Conservation (phyloP, 1,140 invertebrate genomes). For the Diabrotica undecimpunctata region DNA sequence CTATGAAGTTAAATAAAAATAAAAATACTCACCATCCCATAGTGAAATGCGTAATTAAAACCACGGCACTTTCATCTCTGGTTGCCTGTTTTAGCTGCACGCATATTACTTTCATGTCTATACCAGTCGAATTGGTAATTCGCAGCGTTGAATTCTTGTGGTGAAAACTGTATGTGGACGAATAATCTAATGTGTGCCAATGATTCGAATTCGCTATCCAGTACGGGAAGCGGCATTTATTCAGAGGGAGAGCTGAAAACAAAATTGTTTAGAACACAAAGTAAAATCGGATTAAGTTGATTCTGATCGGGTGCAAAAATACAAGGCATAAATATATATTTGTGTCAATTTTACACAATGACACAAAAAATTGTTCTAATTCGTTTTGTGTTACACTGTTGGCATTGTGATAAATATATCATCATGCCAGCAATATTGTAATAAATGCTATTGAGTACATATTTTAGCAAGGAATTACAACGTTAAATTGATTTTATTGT, state of each 20-base stretch:
- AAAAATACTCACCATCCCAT: slow-evolving; percentile 58
- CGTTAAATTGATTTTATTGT: too few relatives aligned
- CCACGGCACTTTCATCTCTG: slow-evolving; percentile 52
- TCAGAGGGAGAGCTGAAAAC: slow-evolving; percentile 55
- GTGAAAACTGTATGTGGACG: slow-evolving; percentile 62
- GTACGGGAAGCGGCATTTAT: slow-evolving; percentile 63
- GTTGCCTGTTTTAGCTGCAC: slow-evolving; percentile 57
- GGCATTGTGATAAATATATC: too few relatives aligned
- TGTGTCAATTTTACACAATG: too few relatives aligned
- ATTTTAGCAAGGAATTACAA: too few relatives aligned
- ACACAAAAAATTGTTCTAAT: too few relatives aligned
- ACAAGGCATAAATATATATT: too few relatives aligned
- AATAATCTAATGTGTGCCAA: slow-evolving; percentile 70
- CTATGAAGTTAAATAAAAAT: too few relatives aligned
- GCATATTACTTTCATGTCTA: slow-evolving; percentile 61
- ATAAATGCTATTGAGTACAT: too few relatives aligned
- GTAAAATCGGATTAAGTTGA: too few relatives aligned
- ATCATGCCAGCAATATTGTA: too few relatives aligned
- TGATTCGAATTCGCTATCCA: slow-evolving; percentile 65
- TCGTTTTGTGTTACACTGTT: too few relatives aligned
- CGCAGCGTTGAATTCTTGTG: slow-evolving; percentile 62
- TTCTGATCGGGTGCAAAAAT: too few relatives aligned
- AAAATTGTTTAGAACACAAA: background rate
- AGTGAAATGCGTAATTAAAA: slow-evolving; percentile 59
- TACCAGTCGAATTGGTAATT: slow-evolving; percentile 56